A percentile compares a stretch with the other conserved stretches of the same genome.
Conservation (phyloP, 2,797 vertebrate genomes). For the Aselliscus stoliczkanus region DNA sequence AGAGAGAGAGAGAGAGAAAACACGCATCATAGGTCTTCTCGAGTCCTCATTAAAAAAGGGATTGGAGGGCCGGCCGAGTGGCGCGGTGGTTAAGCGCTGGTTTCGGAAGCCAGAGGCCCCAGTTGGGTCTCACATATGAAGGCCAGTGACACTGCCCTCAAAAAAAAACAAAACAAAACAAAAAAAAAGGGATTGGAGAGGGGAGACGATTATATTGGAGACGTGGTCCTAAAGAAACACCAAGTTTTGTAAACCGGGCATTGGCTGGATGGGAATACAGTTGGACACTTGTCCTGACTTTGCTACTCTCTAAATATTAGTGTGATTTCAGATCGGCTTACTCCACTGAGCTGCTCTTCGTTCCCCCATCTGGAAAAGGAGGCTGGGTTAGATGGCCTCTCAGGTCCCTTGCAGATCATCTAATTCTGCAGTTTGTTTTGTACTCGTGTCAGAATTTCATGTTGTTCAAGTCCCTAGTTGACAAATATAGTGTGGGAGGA, state of each 20-base stretch:
- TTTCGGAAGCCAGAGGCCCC: too few species aligned
- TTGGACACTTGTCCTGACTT: not conserved
- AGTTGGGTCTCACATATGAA: too few species aligned
- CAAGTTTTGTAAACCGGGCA: not conserved
- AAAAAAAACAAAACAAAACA: too few species aligned
- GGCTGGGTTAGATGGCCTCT: not conserved
- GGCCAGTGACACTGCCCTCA: too few species aligned
- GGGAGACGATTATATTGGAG: not conserved
- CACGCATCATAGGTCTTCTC: not conserved
- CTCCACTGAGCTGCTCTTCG: not conserved
- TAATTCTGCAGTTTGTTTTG: not conserved
- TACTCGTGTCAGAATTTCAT: not conserved
- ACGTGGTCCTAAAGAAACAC: not conserved
- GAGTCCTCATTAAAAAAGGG: not conserved
- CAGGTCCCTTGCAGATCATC: not conserved
- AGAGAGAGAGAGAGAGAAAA: not conserved
- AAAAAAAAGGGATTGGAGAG: not conserved
- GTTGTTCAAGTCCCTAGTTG: not conserved
- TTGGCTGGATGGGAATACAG: not conserved
- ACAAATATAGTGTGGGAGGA: constrained; percentile 8
- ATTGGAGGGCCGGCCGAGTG: too few species aligned
- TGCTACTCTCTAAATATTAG: not conserved
- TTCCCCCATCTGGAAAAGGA: not conserved
- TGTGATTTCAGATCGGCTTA: not conserved
- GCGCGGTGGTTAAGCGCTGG: too few species aligned